Base-by-base conservation (phyloP, 92 coral and sea anemone genomes). In the Blastomussa wellsi region DNA sequence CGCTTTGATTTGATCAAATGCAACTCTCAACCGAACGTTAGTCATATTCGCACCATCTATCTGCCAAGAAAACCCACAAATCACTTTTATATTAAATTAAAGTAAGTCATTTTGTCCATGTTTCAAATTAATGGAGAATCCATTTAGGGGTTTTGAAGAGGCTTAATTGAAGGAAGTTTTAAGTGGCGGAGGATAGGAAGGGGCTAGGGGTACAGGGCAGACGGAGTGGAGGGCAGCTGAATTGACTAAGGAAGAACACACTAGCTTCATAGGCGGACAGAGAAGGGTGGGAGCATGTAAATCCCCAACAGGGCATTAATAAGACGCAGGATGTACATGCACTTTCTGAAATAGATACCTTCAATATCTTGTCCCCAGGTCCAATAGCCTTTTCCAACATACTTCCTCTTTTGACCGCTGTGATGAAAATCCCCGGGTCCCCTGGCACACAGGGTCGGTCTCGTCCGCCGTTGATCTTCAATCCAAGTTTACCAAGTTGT, bases 401-500 rank as follows among this genome's bases (percentile, higher is more conserved):
- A 64, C 95, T 90, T 20, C 98, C 98, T 65, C 87, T 89, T 74
- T 90, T 94, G 37, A 94, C 90, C 1, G 82, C 81, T 62, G 91
- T 89, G 68, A 94, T 81, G 66, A 94, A 94, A 26, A 94, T 90
- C 39, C 98, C 98, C 7, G 98, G 98, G 68, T 94, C 98, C 26
- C 98, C 98, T 22, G 98, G 98, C 29, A 90, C 91, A 72, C 93
- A 90, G 5, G 98, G 98, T 29, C 82, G 90, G 82, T 94, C 92
- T 55, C 94, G 72, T n/a, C 98, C 98, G 0, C 98, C 98, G 20
- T 91, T 89, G 84, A 94, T 83, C 90, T 94, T 94, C 77, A 94
- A 92, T n/a, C 95, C 98, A 44, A 94, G 88, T 12, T 89, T 82
- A 26, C 98, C 95, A 64, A 89, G 87, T 37, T 88, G 89, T 29